Base-by-base conservation (phyloP, 37 sponge, comb jelly and placozoan genomes). In the Haliclona indistincta region DNA sequence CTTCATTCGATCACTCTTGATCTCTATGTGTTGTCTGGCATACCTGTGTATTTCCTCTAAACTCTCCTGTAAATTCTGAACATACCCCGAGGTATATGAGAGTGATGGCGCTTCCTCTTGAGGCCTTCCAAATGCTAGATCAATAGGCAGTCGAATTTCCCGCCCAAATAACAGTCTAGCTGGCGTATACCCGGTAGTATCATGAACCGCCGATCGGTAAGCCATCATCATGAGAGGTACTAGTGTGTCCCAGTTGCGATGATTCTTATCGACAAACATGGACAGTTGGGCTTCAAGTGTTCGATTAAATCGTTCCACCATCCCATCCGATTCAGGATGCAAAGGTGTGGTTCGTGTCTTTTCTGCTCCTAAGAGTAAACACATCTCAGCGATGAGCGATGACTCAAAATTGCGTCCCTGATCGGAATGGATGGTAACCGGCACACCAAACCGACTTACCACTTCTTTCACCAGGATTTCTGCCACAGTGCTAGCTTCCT, bases 331-430 rank as follows among this genome's bases (percentile, higher is more conserved):
- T 39, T 39, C 45, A 19, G 79, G 68, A 22, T 68, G 56, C 11
- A 53, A 54, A 0, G 69, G 51, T 19, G 79, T 67, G 26, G 77
- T 77, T 45, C 67, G 38, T 43, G 77, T 77, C 54, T 77, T 77
- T 1, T 40, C 28, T 13, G 62, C 25, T 0, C 58, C 40, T 10
- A 75, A 45, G 29, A 75, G 42, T 40, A 63, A 41, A 63, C 63
- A 75, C 62, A 75, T 40, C 36, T 76, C 65, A 1, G 52, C 11
- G 37, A 76, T 39, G 25, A 74, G 1, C 13, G 63, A 22, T 36
- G 75, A 56, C 44, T 76, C 76, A 32, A 76, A 76, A n/a, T 76
- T 42, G 2, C 65, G 10, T 10, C 76, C 76, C 52, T 76, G 76
- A 29, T 76, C 51, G 25, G 76, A 63, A 37, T 76, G 76, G 49